phyloP scores from a whole-genome alignment of 2,888 invertebrate species.

The Drosophila testacea region DNA sequence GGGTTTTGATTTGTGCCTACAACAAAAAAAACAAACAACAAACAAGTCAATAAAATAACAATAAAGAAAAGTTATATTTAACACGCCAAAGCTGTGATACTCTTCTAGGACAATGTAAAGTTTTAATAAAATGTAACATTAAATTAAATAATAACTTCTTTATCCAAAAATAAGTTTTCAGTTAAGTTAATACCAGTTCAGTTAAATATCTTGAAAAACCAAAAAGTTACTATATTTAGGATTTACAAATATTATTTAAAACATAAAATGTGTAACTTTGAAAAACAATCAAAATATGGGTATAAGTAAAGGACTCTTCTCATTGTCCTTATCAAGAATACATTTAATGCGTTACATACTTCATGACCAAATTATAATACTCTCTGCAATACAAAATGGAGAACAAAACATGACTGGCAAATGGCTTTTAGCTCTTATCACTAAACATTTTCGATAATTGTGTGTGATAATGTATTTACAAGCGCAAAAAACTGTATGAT shows the following conservation, averaged over 20 bases:
- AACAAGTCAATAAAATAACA: conserved; percentile 1
- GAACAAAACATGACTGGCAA: conserved; percentile 25
- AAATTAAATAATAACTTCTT: too few species aligned
- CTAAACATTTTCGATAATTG: conserved; percentile 21
- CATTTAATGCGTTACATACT: not conserved
- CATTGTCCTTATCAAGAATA: too few species aligned
- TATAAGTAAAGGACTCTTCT: too few species aligned
- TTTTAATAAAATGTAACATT: too few species aligned
- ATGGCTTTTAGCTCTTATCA: conserved; percentile 39
- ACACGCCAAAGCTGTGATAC: conserved; percentile 8
- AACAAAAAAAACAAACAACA: conserved; percentile 11
- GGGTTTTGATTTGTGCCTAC: conserved; percentile 79
- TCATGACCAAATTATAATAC: not conserved
- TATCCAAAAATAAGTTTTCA: too few species aligned
- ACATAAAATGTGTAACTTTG: not conserved
- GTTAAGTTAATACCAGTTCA: too few species aligned
- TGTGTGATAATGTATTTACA: conserved; percentile 27
- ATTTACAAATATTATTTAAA: too few species aligned
- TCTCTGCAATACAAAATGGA: conserved; percentile 5
- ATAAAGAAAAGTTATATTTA: not conserved
- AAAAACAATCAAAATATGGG: not conserved
- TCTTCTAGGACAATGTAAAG: not conserved
- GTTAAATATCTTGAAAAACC: too few species aligned
- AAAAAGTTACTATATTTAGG: too few species aligned
- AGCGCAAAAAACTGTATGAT: conserved; percentile 41